Base-by-base conservation (phyloP, 1,140 invertebrate species). In the Ptiloglossa arizonensis region DNA sequence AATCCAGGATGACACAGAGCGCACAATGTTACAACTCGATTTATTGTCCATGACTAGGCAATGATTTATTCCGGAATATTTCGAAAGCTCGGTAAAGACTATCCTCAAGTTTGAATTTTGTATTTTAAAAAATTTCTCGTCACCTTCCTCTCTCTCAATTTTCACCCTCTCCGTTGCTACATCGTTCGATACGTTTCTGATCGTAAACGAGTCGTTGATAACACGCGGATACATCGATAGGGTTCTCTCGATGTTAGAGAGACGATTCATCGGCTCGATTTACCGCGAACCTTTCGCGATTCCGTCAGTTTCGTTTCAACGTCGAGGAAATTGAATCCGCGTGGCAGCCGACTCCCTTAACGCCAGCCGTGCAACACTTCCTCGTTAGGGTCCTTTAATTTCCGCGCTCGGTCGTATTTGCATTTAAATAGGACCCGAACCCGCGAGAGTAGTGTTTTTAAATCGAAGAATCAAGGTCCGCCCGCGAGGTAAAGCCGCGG, bases 351-450 rank as follows among this genome's bases (percentile, higher is more conserved):
- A n/a, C 41, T 44, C 48, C n/a, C n/a, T 74, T 46, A 41, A 38
- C 54, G 9, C 71, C 62, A 3, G 29, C 17, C 11, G 22, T 35
- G 11, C 32, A 35, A 71, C 54, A 38, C 59, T 41, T 35, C 19
- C 59, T 78, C 52, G 46, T 85, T 78, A 78, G 54, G 19, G 9
- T n/a, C 9, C 57, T 74, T 71, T 80, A 75, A 82, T 60, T 82
- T 79, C 57, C 59, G 50, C 50, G 48, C 11, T 24, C 11, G 24
- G 5, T 9, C 22, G 24, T 22, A 85, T 85, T 82, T 84, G 72
- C 82, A 85, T 85, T 82, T 82, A 74, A 77, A 86, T 77, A 38
- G n/a, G 27, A 13, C 13, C 32, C 32, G 48, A 60, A 3, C 38
- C 9, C 29, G 24, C 54, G 32, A 48, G 44, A 57, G 62, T 70